These are phyloP conservation scores for Hippopotamus amphibius DNA, from an alignment of 2,113 vertebrate genomes.

Conservation along the genomic window DNA sequence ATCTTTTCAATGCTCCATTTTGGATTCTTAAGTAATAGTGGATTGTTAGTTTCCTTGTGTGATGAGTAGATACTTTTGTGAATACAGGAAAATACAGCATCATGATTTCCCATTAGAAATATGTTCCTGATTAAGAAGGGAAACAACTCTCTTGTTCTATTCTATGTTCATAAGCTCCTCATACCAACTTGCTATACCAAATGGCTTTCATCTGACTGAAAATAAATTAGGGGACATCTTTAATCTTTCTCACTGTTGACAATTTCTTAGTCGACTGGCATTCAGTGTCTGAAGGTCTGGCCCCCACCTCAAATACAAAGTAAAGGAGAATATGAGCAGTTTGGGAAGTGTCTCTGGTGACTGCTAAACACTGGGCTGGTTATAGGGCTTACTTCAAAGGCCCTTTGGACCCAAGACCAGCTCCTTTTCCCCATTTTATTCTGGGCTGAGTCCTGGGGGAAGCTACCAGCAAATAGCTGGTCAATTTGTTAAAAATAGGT, in stretches of 20 bases:
- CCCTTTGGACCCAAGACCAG: neutral
- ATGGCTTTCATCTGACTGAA: conserved; percentile 44
- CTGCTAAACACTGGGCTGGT: neutral
- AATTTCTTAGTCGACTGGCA: conserved; percentile 22
- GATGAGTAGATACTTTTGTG: neutral
- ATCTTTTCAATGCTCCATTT: conserved; percentile 18
- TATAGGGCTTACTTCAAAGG: conserved; percentile 8
- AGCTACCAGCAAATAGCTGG: neutral
- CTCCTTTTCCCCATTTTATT: conserved; percentile 4
- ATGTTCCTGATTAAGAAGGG: neutral
- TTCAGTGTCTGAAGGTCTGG: neutral
- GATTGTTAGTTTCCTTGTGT: neutral
- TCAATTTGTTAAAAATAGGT: conserved; percentile 24
- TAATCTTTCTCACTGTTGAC: conserved; percentile 33
- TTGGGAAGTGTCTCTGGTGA: neutral
- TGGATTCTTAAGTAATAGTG: conserved; percentile 33
- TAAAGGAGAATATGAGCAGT: neutral
- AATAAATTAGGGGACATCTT: neutral
- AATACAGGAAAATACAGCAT: neutral
- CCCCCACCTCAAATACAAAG: neutral
- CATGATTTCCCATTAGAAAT: conserved; percentile 46
- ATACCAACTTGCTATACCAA: conserved; percentile 32
- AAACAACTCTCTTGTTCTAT: conserved; percentile 36
- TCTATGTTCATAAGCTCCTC: neutral
- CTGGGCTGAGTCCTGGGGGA: neutral